Evolutionary conservation across 1,140 invertebrate species (phyloP), one percentile per base, ranked within the genome.

Genomic region (Melitaea cinxia): DNA sequence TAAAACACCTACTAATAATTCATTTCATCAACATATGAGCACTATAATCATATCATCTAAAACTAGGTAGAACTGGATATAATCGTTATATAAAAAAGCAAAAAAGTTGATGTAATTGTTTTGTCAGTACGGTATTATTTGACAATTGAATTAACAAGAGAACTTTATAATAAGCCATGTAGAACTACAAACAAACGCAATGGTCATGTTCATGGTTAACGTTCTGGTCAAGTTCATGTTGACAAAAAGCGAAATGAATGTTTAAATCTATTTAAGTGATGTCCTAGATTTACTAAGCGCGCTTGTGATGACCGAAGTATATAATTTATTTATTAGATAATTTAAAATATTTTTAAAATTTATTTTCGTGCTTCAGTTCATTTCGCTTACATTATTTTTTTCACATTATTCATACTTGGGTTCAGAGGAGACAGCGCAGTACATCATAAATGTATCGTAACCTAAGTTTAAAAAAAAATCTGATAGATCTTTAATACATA

Each of bases 141-240:
- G 19, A 47, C 9, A n/a, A 47, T 23, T 47, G 17, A 21, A 23
- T 47, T 24, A 47, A 23, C 42, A 21, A 21, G 42, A 47, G 15
- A 9, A 19, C 39, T 47, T 23, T 10, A 6, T 47, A 42, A 42
- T 42, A 47, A 47, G 42, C 42, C 42, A 47, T 47, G 19, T 47
- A 47, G 42, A 45, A 45, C 39, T 45, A 10, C 1, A 45, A 19
- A 45, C 10, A 24, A 17, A 21, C 42, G 21, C 17, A 4, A 23
- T 23, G 42, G 21, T 23, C 42, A 47, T 19, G 42, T 47, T 47
- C 19, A 21, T 21, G 42, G 42, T 17, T 78, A 75, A 83, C 78
- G 76, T 76, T 82, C 72, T 82, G 85, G 85, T 88, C 85, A 88
- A 88, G 85, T 88, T 88, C 85, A 88, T 80, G 80, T 73, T 74